Evolutionary conservation across 2,113 vertebrate genomes (phyloP), one percentile per base, ranked within the genome.

Genomic region (Monopterus albus): DNA sequence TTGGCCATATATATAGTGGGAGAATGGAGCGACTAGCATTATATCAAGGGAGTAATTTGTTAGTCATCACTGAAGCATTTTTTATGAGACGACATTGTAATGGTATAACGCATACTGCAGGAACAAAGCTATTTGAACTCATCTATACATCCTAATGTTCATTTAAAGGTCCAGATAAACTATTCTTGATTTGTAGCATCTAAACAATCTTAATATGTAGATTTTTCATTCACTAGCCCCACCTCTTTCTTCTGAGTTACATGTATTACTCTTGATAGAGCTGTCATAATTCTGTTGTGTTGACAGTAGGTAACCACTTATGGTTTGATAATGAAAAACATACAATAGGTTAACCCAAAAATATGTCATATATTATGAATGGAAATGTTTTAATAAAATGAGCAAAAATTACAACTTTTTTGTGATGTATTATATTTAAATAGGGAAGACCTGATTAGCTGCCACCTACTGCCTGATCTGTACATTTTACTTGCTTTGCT

Each of bases 331-430:
- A 72, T 83, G 5, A 59, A 56, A 40, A 62, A 75, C 71, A 20
- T n/a, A n/a, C n/a, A n/a, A 60, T 86, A 88, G 82, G 11, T 17
- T 85, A 82, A 57, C 31, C 25, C 43, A 55, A 79, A 68, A 75
- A 75, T 85, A 86, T 92, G 83, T 93, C 78, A 84, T 89, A 81
- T 87, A 67, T 84, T 86, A 84, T 81, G 68, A 86, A 86, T 88
- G 67, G 73, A 90, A 83, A 76, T 28, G 82, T 92, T 92, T 84
- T 92, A 92, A 91, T 92, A 92, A 94, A 92, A 90, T 53, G 5
- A 78, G 52, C 7, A 66, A 53, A 83, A 72, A 28, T n/a, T 50
- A 23, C 3, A 13, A 0, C 13, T 3, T 43, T 21, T 11, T 17
- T 72, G 53, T 76, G 28, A 25, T 68, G 52, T 79, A 18, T 63